Conservation (phyloP, 2,888 invertebrate genomes). For the Drosophila birchii region DNA sequence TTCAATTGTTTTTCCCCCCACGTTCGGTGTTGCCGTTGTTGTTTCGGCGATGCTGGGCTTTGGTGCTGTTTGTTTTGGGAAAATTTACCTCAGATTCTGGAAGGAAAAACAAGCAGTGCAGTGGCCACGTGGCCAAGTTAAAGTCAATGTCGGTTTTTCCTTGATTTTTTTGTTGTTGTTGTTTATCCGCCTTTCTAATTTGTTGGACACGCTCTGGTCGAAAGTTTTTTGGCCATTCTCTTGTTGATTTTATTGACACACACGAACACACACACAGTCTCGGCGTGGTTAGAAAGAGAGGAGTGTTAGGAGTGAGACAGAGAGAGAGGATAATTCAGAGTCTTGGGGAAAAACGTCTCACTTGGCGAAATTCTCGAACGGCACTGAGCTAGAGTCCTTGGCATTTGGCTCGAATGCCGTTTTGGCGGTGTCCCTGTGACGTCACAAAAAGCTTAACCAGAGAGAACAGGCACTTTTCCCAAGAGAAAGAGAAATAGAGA, state of each 20-base stretch:
- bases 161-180: conserved; percentile 1
- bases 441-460: conserved; percentile 67
- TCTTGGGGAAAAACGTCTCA: conserved; percentile 55
- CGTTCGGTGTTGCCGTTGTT: conserved; percentile 42
- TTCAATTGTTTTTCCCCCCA: conserved; percentile 34
- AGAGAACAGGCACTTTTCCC: neutral
- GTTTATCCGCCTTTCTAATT: conserved; percentile 45
- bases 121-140: conserved; percentile 32
- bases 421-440: conserved; percentile 59
- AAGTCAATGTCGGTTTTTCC: conserved; percentile 36
- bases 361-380: conserved; percentile 69
- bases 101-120: conserved; percentile 29
- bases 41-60: conserved; percentile 42
- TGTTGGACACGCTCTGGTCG: conserved; percentile 48
- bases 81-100: conserved; percentile 24
- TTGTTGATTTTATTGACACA: conserved; percentile 73
- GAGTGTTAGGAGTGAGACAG: neutral
- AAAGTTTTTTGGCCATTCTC: conserved; percentile 36
- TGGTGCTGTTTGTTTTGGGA: conserved; percentile 32
- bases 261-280: conserved; percentile 38
- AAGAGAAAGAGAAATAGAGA: conserved; percentile 31
- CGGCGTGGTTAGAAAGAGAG: neutral
- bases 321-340: neutral
- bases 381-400: conserved; percentile 79
- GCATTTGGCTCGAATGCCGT: conserved; percentile 61